These are phyloP conservation scores for Graphium colonna DNA, from an alignment of 2,888 invertebrate genomes.

Conservation along the genomic window DNA sequence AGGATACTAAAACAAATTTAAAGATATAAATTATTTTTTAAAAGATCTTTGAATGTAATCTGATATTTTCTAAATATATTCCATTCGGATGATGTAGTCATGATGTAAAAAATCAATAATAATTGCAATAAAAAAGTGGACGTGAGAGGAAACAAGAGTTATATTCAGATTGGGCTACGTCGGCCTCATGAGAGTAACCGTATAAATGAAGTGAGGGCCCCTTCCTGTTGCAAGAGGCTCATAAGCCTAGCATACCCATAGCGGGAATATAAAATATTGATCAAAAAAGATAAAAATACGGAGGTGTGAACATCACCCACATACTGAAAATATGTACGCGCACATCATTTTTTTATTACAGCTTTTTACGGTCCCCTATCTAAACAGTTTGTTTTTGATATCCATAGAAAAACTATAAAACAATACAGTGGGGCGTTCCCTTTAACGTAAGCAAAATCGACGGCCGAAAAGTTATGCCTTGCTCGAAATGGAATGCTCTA, in stretches of 20 bases:
- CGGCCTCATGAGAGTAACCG: conserved; percentile 34
- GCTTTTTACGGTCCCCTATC: background rate
- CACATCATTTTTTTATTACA: background rate
- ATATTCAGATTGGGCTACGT: conserved; percentile 63
- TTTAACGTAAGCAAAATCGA: background rate
- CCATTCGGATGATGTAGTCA: too few species aligned
- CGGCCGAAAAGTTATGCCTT: background rate
- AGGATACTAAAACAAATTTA: too few species aligned
- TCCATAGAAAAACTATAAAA: background rate
- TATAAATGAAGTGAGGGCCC: conserved; percentile 34
- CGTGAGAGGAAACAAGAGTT: conserved; percentile 48
- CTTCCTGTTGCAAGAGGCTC: conserved; percentile 47
- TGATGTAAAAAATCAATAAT: too few species aligned
- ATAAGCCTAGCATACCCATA: conserved; percentile 54
- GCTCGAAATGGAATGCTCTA: background rate
- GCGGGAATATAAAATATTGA: conserved; percentile 75
- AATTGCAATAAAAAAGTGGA: background rate
- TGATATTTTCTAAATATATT: too few species aligned
- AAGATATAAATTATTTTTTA: too few species aligned
- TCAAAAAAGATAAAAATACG: conserved; percentile 73
- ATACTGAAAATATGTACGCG: conserved; percentile 28
- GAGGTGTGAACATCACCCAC: conserved; percentile 57
- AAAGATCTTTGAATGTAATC: too few species aligned
- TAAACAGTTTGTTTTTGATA: background rate
- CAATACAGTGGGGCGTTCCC: background rate